Evolutionary conservation across 2,888 invertebrate species (phyloP).

Genomic region (Pyrochroa serraticornis): DNA sequence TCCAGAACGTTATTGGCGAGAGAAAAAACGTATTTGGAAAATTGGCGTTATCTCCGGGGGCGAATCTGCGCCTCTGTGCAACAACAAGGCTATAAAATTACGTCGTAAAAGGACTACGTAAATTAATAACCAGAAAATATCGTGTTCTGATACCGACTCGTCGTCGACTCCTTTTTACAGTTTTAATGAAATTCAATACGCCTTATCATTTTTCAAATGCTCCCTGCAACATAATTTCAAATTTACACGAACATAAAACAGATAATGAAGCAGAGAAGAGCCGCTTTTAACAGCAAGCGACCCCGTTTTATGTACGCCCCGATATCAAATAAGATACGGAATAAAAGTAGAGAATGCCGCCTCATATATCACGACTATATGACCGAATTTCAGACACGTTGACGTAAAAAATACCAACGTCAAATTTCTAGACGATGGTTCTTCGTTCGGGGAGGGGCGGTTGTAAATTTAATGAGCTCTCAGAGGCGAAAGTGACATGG

Average conservation of each 20-base stretch:
- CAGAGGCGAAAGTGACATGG: conserved; percentile 17
- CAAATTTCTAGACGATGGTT: conserved; percentile 5
- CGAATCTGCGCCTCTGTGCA: conserved; percentile 22
- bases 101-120: conserved; percentile 25
- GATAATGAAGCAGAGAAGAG: conserved; percentile 22
- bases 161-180: conserved; percentile 6
- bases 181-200: conserved; percentile 27
- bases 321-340: conserved; percentile 21
- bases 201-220: conserved; percentile 31
- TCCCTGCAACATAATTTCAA: conserved; percentile 22
- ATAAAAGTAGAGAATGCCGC: conserved; percentile 7
- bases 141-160: conserved; percentile 18
- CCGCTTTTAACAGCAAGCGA: conserved; percentile 5
- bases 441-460: conserved; percentile 7
- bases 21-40: too few relatives aligned
- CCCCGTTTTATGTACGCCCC: conserved; percentile 10
- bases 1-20: too few relatives aligned
- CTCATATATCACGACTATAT: conserved; percentile 23
- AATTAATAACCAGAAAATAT: conserved; percentile 28
- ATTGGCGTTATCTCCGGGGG: too few relatives aligned
- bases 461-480: conserved; percentile 24
- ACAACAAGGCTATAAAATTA: conserved; percentile 30
- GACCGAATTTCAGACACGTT: conserved; percentile 16
- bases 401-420: conserved; percentile 21
- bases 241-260: conserved; percentile 27